Conservation (phyloP, 2,888 invertebrate genomes). For the Synergus japonicus region DNA sequence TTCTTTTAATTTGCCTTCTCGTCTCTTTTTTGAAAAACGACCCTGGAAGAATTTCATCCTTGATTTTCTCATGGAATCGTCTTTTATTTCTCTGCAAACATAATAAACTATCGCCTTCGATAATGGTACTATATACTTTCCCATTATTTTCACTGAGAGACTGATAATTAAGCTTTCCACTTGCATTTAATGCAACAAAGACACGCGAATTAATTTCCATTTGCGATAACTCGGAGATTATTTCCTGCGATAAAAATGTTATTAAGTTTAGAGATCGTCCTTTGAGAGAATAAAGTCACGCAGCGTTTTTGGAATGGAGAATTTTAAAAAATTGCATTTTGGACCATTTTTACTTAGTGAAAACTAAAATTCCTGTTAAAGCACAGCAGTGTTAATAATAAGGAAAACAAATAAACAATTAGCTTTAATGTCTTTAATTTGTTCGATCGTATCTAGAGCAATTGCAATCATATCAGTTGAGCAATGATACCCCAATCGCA, state of each 20-base stretch:
- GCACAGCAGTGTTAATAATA: neutral
- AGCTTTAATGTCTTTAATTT: conserved; percentile 20
- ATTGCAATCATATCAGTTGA: conserved; percentile 15
- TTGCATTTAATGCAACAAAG: conserved; percentile 21
- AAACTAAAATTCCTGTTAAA: too few relatives aligned
- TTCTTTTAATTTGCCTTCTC: neutral
- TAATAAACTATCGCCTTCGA: conserved; percentile 59
- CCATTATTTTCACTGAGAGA: neutral
- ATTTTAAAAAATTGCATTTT: neutral
- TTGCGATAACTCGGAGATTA: neutral
- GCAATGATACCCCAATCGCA: neutral
- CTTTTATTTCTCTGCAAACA: conserved; percentile 67
- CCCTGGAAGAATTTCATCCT: neutral
- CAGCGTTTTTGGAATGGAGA: too few relatives aligned
- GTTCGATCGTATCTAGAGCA: conserved; percentile 9
- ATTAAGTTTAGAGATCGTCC: neutral
- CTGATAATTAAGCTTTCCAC: conserved; percentile 9
- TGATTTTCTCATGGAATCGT: conserved; percentile 40
- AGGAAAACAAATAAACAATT: neutral
- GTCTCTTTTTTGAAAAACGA: neutral
- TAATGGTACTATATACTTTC: neutral
- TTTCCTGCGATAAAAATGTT: neutral
- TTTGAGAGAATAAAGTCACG: neutral
- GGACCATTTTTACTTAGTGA: neutral
- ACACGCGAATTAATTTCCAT: neutral